Percentiles rank a stretch among this genome's conserved stretches.
These are phyloP conservation scores for Nomada fucata DNA, from an alignment of 2,888 invertebrate species.

Conservation along the genomic window DNA sequence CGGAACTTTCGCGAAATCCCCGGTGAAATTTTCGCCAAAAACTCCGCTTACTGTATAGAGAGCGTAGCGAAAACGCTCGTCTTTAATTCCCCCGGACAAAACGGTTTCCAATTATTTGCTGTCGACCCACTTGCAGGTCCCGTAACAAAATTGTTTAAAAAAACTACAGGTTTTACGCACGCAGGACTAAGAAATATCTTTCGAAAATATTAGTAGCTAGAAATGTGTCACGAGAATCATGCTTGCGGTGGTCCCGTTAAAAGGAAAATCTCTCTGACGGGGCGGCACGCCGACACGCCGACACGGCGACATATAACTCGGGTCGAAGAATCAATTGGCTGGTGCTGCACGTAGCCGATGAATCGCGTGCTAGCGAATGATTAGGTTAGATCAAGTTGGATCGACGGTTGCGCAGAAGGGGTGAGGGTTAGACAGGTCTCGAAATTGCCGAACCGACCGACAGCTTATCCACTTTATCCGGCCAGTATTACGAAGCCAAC, in stretches of 20 bases:
- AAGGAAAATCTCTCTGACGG: constrained; percentile 24
- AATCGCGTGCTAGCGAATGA: constrained; percentile 70
- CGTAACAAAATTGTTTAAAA: neutral
- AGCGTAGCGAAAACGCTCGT: constrained; percentile 15
- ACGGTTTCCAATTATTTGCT: neutral
- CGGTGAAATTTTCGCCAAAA: constrained; percentile 49
- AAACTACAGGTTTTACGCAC: neutral
- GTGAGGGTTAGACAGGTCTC: constrained; percentile 37
- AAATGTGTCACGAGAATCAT: no score
- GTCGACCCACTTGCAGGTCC: no score
- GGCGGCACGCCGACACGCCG: neutral
- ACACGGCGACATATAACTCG: constrained; percentile 18
- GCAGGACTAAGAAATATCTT: neutral
- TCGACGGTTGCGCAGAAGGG: constrained; percentile 37
- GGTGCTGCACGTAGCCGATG: constrained; percentile 26
- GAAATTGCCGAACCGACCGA: constrained; percentile 67
- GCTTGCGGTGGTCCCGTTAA: neutral
- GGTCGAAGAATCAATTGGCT: constrained; percentile 45
- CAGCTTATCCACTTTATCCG: constrained; percentile 71
- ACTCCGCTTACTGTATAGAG: constrained; percentile 1
- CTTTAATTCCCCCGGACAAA: neutral
- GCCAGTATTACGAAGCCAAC: constrained; percentile 65
- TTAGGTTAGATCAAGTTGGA: constrained; percentile 65
- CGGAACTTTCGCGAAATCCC: constrained; percentile 51
- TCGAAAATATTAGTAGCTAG: no score